These are phyloP conservation scores for Eupithecia centaureata DNA, from an alignment of 2,888 invertebrate species.

Conservation along the genomic window DNA sequence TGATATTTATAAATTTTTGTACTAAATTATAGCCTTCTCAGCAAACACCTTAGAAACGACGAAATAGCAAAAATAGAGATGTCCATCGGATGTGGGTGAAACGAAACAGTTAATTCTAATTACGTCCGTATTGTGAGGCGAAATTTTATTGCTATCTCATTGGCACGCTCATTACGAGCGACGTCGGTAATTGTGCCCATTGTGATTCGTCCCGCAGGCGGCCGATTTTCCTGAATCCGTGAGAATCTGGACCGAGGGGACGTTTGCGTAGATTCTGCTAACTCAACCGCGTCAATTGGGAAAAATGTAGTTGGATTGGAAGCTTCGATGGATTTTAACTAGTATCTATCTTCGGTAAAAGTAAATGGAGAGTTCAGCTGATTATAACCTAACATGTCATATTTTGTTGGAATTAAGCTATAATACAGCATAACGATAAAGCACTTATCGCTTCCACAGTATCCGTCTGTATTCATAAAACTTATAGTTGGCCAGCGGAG, in stretches of 20 bases:
- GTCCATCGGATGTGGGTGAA: constrained; percentile 76
- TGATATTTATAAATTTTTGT: too few species aligned
- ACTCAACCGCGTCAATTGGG: constrained; percentile 51
- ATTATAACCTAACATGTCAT: too few species aligned
- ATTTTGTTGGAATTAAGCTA: too few species aligned
- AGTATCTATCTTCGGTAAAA: not conserved
- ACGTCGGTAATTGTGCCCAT: constrained; percentile 72
- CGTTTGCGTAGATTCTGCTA: constrained; percentile 59
- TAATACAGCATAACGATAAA: too few species aligned
- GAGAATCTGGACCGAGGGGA: constrained; percentile 73
- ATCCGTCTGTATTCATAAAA: too few species aligned
- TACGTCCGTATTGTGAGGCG: constrained; percentile 77
- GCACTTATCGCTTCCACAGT: too few species aligned
- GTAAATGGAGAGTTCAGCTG: too few species aligned
- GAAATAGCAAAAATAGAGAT: constrained; percentile 61
- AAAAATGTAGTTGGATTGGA: constrained; percentile 6
- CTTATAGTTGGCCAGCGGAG: not conserved
- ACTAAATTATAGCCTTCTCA: too few species aligned
- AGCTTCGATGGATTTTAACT: not conserved
- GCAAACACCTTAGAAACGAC: constrained; percentile 52
- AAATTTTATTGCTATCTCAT: constrained; percentile 83
- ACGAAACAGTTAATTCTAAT: constrained; percentile 83
- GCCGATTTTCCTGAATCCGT: constrained; percentile 72
- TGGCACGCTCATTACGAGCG: constrained; percentile 73
- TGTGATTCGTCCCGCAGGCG: constrained; percentile 61